Evolutionary conservation across 2,888 invertebrate genomes (phyloP).

Genomic region (Agriopis aurantiaria): DNA sequence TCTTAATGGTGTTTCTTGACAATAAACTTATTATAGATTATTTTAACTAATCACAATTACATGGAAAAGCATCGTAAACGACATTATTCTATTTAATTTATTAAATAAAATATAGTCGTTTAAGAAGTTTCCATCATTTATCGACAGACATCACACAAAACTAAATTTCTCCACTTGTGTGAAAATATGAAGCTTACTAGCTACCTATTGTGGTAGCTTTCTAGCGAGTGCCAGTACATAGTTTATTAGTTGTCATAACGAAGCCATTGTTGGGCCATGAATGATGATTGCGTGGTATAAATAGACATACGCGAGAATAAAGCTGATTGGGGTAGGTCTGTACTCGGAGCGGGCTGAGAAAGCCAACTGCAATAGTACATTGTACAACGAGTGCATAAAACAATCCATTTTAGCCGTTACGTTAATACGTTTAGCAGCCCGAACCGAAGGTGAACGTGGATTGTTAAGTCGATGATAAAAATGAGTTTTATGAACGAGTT

Average conservation of each 20-base stretch:
- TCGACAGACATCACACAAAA: not conserved
- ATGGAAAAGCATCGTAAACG: too few species aligned
- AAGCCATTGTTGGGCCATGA: slow-evolving; percentile 50
- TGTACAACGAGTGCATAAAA: not conserved
- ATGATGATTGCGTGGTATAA: slow-evolving; percentile 42
- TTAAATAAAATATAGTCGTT: too few species aligned
- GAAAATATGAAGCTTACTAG: slow-evolving; percentile 45
- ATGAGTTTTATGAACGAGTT: too few species aligned
- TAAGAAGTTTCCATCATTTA: not conserved
- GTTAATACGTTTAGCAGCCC: too few species aligned
- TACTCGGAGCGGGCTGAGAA: slow-evolving; percentile 13
- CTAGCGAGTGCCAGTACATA: slow-evolving; percentile 34
- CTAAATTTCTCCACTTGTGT: slow-evolving; percentile 34
- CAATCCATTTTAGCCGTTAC: too few species aligned
- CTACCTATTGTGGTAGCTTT: slow-evolving; percentile 45
- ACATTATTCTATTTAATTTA: too few species aligned
- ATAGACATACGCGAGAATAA: slow-evolving; percentile 11
- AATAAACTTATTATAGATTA: too few species aligned
- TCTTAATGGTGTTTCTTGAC: too few species aligned
- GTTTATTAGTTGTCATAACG: slow-evolving; percentile 47
- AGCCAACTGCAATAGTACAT: not conserved
- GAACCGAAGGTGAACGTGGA: too few species aligned
- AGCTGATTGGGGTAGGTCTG: slow-evolving; percentile 7
- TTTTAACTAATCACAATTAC: too few species aligned
- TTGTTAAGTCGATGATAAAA: too few species aligned